These are phyloP conservation scores for Melanotaenia duboulayi DNA, from an alignment of 2,113 vertebrate genomes.

Conservation along the genomic window DNA sequence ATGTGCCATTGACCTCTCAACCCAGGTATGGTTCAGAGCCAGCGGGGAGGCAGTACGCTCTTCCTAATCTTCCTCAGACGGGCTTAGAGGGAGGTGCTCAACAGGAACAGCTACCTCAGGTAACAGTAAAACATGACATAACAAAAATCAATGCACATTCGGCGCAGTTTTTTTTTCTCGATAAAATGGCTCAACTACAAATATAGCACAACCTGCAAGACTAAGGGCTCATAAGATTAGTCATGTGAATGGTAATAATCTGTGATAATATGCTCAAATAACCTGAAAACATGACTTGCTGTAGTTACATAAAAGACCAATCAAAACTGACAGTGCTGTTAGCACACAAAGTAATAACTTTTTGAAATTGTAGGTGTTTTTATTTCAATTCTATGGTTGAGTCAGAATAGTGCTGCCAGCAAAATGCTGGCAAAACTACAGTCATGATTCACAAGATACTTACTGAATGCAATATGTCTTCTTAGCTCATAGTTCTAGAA, in stretches of 20 bases:
- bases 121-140: slow-evolving; percentile 8
- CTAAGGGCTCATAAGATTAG: background rate
- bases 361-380: slow-evolving; percentile 21
- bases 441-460: background rate
- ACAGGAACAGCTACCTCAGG: slow-evolving; percentile 60
- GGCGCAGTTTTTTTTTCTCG: too few species aligned
- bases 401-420: background rate
- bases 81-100: background rate
- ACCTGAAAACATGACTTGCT: slow-evolving; percentile 3
- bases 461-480: slow-evolving; percentile 5
- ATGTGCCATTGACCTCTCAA: slow-evolving; percentile 44
- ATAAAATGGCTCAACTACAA: too few species aligned
- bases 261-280: slow-evolving; percentile 6
- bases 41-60: slow-evolving; percentile 36
- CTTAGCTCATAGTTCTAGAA: slow-evolving; percentile 1
- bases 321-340: slow-evolving; percentile 13
- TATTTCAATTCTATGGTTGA: slow-evolving; percentile 26
- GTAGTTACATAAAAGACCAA: background rate
- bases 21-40: slow-evolving; percentile 27
- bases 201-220: background rate
- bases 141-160: too few species aligned
- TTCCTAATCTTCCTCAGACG: slow-evolving; percentile 17
- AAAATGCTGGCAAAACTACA: slow-evolving; percentile 22
- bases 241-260: background rate
- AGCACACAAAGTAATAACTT: background rate